Evolutionary conservation across 1,140 invertebrate species (phyloP), one percentile per base, ranked within the genome.

Genomic region (Tetramorium simillimum): DNA sequence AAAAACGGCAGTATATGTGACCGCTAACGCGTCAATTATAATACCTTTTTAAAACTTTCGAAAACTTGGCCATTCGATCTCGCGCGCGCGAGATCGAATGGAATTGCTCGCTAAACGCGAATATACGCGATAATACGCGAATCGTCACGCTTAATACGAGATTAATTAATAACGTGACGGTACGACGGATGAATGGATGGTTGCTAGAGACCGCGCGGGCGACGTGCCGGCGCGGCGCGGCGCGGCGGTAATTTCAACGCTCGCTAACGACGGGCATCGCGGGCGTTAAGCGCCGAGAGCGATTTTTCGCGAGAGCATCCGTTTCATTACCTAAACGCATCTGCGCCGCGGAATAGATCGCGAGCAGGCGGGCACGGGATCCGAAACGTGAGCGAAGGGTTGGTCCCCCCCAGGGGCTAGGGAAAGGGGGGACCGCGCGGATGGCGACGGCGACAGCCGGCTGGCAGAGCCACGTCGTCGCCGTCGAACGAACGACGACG

Each of bases 401-500:
- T 72, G 60, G 10, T 3, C 49, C 14, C 40, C 9, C 5, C 2
- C 12, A 0, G 0, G 58, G 37, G 9, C 33, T 0, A 3, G 28
- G 18, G 10, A n/a, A 67, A n/a, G n/a, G 63, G 37, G 72, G 49
- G 80, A 53, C 77, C 60, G 86, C 49, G 77, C 63, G 78, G 85
- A 88, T 84, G 85, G 81, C 87, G 90, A 82, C 80, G 86, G 88
- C 90, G 88, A 90, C 88, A 89, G 78, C 58, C 72, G 69, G 85
- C 60, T 81, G 69, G 88, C 85, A 87, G 73, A 89, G 88, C 60
- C 89, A 75, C 65, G 89, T 87, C 89, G 89, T 90, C 89, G 89
- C 89, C 89, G 88, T 72, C 80, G 67, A 72, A 82, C 67, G 80
- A 82, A 78, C 85, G 86, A 86, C 86, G 67, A 86, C 77, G 86